Conservation (phyloP, 2,797 vertebrate species). For the Argyrosomus regius region DNA sequence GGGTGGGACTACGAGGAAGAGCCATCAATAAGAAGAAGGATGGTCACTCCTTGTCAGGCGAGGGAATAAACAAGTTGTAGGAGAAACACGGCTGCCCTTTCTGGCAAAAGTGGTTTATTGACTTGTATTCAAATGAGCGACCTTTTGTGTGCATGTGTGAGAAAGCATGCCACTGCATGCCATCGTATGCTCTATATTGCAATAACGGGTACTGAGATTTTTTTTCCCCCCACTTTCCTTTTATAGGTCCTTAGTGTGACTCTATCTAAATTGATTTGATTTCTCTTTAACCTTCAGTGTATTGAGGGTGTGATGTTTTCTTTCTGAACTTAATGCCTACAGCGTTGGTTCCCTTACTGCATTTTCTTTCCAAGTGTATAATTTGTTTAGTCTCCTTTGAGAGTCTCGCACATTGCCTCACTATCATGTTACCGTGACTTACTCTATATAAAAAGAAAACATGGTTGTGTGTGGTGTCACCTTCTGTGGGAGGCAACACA, state of each 20-base stretch:
- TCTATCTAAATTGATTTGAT: conserved; percentile 50
- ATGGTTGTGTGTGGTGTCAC: background rate
- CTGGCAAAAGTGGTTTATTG: conserved; percentile 75
- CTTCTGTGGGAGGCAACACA: conserved; percentile 20
- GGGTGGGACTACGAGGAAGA: conserved; percentile 58
- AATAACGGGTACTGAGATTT: conserved; percentile 4
- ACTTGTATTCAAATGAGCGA: conserved; percentile 86
- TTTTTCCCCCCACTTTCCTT: background rate
- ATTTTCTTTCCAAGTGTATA: conserved; percentile 30
- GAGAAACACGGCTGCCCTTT: conserved; percentile 77
- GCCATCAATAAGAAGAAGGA: conserved; percentile 78
- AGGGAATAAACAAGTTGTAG: conserved; percentile 78
- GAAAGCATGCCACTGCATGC: conserved; percentile 46
- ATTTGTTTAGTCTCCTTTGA: conserved; percentile 40
- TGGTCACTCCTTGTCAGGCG: conserved; percentile 69
- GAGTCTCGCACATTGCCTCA: background rate
- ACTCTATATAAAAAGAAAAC: conserved; percentile 5
- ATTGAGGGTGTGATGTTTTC: conserved; percentile 2
- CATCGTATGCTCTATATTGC: conserved; percentile 16
- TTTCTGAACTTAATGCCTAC: conserved; percentile 29
- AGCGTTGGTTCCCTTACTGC: conserved; percentile 12
- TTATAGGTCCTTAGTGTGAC: conserved; percentile 31
- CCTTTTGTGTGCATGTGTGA: conserved; percentile 75
- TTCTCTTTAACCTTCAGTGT: conserved; percentile 54
- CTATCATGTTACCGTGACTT: conserved; percentile 11